A percentile compares a stretch with the other conserved stretches of the same genome.
Conservation (phyloP, 2,888 invertebrate species). For the Periphyllus acericola region DNA sequence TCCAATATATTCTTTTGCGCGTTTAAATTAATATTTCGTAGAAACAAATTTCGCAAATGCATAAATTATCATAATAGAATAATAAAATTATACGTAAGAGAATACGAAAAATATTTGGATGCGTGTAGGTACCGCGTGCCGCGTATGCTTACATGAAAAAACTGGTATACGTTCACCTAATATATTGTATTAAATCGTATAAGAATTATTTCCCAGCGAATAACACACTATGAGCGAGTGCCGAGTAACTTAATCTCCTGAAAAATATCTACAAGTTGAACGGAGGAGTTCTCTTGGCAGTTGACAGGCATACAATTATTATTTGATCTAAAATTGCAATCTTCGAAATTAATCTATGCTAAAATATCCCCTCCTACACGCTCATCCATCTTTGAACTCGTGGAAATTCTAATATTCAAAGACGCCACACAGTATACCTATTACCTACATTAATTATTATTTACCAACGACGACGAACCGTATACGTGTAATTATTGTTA, state of each 20-base stretch:
- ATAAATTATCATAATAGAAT: neutral
- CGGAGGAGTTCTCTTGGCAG: neutral
- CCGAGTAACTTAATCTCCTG: neutral
- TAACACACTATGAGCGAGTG: too few relatives aligned
- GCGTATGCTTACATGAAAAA: neutral
- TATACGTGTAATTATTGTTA: neutral
- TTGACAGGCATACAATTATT: slow-evolving; percentile 14
- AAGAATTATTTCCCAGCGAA: neutral
- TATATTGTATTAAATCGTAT: neutral
- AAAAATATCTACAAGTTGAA: neutral
- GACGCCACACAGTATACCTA: neutral
- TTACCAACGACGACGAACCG: neutral
- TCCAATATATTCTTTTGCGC: neutral
- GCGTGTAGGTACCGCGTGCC: neutral
- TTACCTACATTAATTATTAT: neutral
- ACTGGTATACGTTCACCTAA: neutral
- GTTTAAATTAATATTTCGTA: neutral
- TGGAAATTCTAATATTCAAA: neutral
- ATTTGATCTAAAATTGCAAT: neutral
- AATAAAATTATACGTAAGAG: neutral
- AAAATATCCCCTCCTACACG: neutral
- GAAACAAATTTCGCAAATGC: neutral
- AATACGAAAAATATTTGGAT: neutral
- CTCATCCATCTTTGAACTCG: neutral
- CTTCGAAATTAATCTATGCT: neutral